Conservation (phyloP, 2,888 invertebrate species). For the Ptycholaimellus sp. region DNA sequence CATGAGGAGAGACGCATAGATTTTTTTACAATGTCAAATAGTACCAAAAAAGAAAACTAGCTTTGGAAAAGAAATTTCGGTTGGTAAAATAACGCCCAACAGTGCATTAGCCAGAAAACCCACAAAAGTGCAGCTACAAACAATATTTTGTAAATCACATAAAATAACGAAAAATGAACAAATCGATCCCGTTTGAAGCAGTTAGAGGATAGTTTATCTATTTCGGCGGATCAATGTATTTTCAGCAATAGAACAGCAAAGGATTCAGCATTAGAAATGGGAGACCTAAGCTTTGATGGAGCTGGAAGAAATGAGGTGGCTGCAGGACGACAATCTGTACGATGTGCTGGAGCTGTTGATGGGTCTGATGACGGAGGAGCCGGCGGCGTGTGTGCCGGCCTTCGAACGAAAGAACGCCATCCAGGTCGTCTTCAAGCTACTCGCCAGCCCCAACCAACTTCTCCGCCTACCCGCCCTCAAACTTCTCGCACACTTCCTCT, state of each 20-base stretch:
- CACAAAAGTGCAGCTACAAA: too few species aligned
- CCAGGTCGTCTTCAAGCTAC: conserved; percentile 75
- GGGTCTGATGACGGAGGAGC: conserved; percentile 88
- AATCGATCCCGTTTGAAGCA: too few species aligned
- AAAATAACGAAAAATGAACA: too few species aligned
- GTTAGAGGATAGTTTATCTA: too few species aligned
- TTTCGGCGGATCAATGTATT: background rate
- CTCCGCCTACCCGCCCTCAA: conserved; percentile 85
- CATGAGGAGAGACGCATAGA: too few species aligned
- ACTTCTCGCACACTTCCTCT: conserved; percentile 83
- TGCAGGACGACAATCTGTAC: conserved; percentile 78
- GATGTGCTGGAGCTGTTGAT: conserved; percentile 92
- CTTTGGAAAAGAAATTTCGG: too few species aligned
- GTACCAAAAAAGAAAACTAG: too few species aligned
- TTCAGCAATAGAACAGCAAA: background rate
- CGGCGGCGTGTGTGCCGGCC: conserved; percentile 92
- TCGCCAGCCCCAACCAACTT: conserved; percentile 80
- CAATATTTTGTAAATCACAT: background rate
- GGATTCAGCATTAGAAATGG: background rate
- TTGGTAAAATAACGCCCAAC: too few species aligned
- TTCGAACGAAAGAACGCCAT: conserved; percentile 92
- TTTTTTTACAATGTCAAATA: too few species aligned
- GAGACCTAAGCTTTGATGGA: background rate
- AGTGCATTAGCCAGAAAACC: too few species aligned
- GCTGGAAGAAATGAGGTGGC: background rate